Conservation (phyloP, 1,140 invertebrate genomes). For the Drosophila virilis region DNA sequence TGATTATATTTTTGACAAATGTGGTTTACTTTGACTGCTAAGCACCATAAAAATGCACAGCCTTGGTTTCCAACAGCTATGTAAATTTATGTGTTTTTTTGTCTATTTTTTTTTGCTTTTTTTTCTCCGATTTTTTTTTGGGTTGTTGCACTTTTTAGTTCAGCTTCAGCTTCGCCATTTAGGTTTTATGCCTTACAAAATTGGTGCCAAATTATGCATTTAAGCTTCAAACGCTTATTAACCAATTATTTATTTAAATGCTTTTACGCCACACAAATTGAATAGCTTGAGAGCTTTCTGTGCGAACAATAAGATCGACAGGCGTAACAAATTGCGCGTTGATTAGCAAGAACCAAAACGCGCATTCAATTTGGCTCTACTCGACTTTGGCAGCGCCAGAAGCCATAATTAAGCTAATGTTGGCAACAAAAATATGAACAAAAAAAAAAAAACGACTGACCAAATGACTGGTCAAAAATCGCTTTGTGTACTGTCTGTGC, state of each 20-base stretch:
- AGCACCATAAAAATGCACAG: slow-evolving; percentile 18
- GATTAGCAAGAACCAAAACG: slow-evolving; percentile 43
- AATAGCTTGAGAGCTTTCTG: slow-evolving; percentile 28
- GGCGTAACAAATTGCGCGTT: slow-evolving; percentile 58
- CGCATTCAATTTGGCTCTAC: slow-evolving; percentile 30
- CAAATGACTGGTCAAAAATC: slow-evolving; percentile 52
- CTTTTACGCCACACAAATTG: slow-evolving; percentile 27
- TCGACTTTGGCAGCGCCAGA: slow-evolving; percentile 12
- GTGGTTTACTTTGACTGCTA: slow-evolving; percentile 59
- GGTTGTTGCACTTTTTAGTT: slow-evolving; percentile 40
- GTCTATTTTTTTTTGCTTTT: background rate
- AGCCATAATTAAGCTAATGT: slow-evolving; percentile 51
- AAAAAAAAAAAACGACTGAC: background rate
- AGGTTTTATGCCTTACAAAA: slow-evolving; percentile 44
- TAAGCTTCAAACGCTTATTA: slow-evolving; percentile 50
- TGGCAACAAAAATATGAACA: slow-evolving; percentile 4
- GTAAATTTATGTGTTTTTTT: background rate
- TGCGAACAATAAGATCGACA: slow-evolving; percentile 46
- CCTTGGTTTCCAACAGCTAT: slow-evolving; percentile 34
- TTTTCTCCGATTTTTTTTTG: background rate
- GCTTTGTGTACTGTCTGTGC: slow-evolving; percentile 1
- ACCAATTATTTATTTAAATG: slow-evolving; percentile 60
- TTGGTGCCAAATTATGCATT: slow-evolving; percentile 55
- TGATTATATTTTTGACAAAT: slow-evolving; percentile 40
- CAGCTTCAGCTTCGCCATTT: slow-evolving; percentile 28